Percentiles rank a stretch among this genome's conserved stretches.
Conservation (phyloP, 2,113 vertebrate genomes). For the Machaerirhynchus nigripectus region DNA sequence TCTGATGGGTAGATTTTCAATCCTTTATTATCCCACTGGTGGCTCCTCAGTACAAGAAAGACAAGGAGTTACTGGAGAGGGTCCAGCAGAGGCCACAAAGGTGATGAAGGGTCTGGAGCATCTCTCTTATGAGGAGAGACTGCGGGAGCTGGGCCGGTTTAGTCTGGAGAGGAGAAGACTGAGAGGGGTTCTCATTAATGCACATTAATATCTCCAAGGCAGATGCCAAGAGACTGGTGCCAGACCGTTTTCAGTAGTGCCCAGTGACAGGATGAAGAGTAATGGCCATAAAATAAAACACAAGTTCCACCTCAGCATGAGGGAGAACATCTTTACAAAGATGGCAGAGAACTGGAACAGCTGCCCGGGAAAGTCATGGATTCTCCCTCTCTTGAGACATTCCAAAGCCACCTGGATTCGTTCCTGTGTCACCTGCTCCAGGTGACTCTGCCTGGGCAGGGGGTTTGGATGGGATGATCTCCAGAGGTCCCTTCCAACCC, state of each 20-base stretch:
- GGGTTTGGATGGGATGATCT: not conserved
- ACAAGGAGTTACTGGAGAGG: not conserved
- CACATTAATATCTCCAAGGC: not conserved
- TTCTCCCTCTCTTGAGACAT: not conserved
- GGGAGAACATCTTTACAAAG: not conserved
- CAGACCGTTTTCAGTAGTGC: not conserved
- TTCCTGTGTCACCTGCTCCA: not conserved
- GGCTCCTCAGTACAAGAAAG: not conserved
- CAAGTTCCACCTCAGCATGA: not conserved
- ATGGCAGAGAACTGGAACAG: not conserved
- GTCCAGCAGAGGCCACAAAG: not conserved
- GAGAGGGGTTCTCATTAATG: not conserved
- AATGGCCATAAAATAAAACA: not conserved
- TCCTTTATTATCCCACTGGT: not conserved
- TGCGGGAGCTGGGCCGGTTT: rapidly evolving
- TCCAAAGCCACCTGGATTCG: not conserved
- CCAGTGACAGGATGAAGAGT: not conserved
- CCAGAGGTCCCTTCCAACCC: not conserved
- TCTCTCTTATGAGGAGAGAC: not conserved
- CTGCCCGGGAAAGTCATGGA: rapidly evolving
- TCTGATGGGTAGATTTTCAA: not conserved
- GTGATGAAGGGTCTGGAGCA: not conserved
- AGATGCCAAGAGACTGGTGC: not conserved
- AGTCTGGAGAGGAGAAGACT: too few species aligned
- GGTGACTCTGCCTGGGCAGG: not conserved